Conservation (phyloP, 1,140 invertebrate species). For the Drosophila navojoa region DNA sequence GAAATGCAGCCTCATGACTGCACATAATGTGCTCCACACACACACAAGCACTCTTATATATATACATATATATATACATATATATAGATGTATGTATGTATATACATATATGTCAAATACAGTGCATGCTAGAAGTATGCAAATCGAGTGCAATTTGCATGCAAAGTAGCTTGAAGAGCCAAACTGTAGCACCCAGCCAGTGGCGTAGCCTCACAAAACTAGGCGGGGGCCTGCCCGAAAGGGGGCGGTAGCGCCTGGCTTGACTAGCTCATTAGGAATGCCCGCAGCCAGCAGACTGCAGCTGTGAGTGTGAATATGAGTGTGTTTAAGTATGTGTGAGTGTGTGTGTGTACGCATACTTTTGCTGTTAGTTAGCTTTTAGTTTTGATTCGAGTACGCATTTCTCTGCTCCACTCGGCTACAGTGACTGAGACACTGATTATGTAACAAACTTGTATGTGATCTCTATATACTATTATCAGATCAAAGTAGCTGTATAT, state of each 20-base stretch:
- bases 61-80: slow-evolving; percentile 11
- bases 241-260: neutral
- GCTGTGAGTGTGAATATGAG: slow-evolving; percentile 6
- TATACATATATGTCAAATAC: slow-evolving; percentile 13
- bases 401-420: too few species aligned
- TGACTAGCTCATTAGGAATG: slow-evolving; percentile 57
- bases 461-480: too few species aligned
- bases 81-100: slow-evolving; percentile 1
- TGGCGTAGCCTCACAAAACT: neutral
- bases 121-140: slow-evolving; percentile 76
- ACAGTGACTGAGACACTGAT: too few species aligned
- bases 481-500: too few species aligned
- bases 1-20: slow-evolving; percentile 49
- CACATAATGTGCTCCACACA: slow-evolving; percentile 53
- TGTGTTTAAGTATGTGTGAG: neutral
- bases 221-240: neutral
- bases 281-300: slow-evolving; percentile 10
- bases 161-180: slow-evolving; percentile 70
- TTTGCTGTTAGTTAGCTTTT: slow-evolving; percentile 13
- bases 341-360: slow-evolving; percentile 17
- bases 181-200: slow-evolving; percentile 32
- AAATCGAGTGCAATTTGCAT: slow-evolving; percentile 76
- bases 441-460: too few species aligned
- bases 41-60: neutral
- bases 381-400: slow-evolving; percentile 9